Evolutionary conservation across 2,113 vertebrate genomes (phyloP).

Genomic region (Pyxicephalus adspersus): DNA sequence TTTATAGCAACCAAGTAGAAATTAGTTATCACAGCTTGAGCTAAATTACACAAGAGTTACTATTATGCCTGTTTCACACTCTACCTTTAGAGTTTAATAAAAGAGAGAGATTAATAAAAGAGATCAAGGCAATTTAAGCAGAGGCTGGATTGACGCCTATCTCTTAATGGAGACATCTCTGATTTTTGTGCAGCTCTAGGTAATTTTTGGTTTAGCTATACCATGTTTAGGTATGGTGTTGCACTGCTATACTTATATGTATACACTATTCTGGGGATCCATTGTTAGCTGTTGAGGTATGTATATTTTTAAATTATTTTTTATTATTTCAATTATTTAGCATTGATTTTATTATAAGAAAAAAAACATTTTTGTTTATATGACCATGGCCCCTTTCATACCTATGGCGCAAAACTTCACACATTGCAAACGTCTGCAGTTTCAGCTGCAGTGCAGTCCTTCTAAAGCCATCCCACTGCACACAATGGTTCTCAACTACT

Average conservation of each 20-base stretch:
- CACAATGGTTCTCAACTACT: too few relatives aligned
- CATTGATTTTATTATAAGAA: too few relatives aligned
- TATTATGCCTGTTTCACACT: conserved; percentile 25
- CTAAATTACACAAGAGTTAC: conserved; percentile 43
- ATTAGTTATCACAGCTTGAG: conserved; percentile 41
- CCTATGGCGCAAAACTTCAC: too few relatives aligned
- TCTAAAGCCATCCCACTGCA: too few relatives aligned
- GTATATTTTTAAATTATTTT: too few relatives aligned
- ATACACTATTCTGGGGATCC: neutral
- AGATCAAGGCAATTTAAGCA: conserved; percentile 23
- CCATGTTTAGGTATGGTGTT: neutral
- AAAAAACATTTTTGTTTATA: too few relatives aligned
- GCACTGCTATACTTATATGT: neutral
- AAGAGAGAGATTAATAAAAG: conserved; percentile 5
- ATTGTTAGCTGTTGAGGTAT: too few relatives aligned
- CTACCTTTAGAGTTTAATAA: conserved; percentile 13
- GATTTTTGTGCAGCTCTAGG: neutral
- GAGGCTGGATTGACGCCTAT: neutral
- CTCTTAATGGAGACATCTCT: conserved; percentile 19
- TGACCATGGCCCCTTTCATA: too few relatives aligned
- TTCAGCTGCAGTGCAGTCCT: too few relatives aligned
- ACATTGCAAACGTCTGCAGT: too few relatives aligned
- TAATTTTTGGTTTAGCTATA: neutral
- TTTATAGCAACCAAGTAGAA: conserved; percentile 37
- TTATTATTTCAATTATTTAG: too few relatives aligned